Evolutionary conservation across 2,888 invertebrate genomes (phyloP), one percentile per base, ranked within the genome.

Genomic region (Cheiracanthium punctorium): DNA sequence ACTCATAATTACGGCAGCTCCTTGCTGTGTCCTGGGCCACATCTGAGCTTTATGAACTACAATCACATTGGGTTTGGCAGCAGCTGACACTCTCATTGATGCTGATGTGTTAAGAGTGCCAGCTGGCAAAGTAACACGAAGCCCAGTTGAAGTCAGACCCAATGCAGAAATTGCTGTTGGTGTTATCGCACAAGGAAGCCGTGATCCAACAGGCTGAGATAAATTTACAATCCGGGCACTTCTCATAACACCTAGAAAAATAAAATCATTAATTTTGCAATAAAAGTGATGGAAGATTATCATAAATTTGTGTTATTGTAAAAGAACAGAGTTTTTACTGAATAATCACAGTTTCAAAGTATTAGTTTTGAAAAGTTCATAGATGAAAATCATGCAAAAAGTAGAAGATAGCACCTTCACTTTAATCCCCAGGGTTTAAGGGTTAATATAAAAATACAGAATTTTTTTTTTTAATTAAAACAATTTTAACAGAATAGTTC

Each of bases 11-110:
- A 82, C 73, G 20, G 80, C 79, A 67, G 73, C 88, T 8, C 48
- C 70, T 5, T 65, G 48, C 37, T 71, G 81, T 28, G 75, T 30
- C 24, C 82, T 75, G 7, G 81, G 86, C 81, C 81, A 86, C 69
- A 84, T 80, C 71, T 88, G 81, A 20, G 87, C 88, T 70, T 88
- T 88, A 41, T 88, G 88, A 33, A 88, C 88, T 14, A 88, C 87
- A 80, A 88, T 88, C 4, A 88, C 88, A 73, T 88, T 88, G n/a
- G 88, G 88, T 33, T 88, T 88, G 37, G 82, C 80, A 33, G 77
- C 84, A 48, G 81, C 67, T 24, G 81, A 58, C 37, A 74, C 76
- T 58, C 80, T 33, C 33, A 79, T 76, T 0, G 82, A 70, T 29
- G 71, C 29, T 1, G 81, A 58, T 12, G 71, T 86, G 28, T 71